Evolutionary conservation across 2,113 vertebrate genomes (phyloP).

Genomic region (Erythrocebus patas): DNA sequence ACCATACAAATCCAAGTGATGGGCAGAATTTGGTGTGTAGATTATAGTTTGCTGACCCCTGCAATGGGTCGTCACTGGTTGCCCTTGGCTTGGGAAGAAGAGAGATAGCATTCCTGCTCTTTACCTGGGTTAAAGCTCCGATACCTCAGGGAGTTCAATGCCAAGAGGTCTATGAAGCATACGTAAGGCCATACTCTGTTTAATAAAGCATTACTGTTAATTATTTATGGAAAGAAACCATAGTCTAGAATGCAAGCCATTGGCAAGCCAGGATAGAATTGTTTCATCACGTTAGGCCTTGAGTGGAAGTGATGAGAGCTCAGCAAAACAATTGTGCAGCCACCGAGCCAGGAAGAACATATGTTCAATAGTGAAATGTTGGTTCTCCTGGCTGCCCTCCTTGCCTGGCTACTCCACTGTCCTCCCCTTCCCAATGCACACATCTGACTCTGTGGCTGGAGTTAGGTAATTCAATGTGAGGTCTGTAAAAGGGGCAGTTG

Average conservation of each 20-base stretch:
- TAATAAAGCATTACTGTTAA: slow-evolving; percentile 42
- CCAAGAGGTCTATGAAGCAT: background rate
- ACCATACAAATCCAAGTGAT: background rate
- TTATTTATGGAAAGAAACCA: slow-evolving; percentile 9
- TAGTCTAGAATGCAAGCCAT: background rate
- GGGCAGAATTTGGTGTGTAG: background rate
- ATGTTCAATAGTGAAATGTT: background rate
- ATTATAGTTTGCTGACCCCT: background rate
- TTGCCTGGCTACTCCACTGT: background rate
- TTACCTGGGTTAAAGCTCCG: background rate
- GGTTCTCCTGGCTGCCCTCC: background rate
- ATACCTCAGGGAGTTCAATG: background rate
- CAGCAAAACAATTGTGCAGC: background rate
- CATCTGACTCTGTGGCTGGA: background rate
- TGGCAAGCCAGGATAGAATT: background rate
- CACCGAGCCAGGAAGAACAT: background rate
- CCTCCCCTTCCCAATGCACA: background rate
- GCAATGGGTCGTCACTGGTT: background rate
- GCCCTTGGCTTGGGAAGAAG: background rate
- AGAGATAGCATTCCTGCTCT: background rate
- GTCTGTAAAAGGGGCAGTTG: background rate
- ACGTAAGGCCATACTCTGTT: background rate
- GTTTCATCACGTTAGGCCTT: background rate
- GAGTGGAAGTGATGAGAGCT: background rate
- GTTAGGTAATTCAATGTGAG: background rate